Evolutionary conservation across 2,888 invertebrate species (phyloP).

Genomic region (Lithodes maja): DNA sequence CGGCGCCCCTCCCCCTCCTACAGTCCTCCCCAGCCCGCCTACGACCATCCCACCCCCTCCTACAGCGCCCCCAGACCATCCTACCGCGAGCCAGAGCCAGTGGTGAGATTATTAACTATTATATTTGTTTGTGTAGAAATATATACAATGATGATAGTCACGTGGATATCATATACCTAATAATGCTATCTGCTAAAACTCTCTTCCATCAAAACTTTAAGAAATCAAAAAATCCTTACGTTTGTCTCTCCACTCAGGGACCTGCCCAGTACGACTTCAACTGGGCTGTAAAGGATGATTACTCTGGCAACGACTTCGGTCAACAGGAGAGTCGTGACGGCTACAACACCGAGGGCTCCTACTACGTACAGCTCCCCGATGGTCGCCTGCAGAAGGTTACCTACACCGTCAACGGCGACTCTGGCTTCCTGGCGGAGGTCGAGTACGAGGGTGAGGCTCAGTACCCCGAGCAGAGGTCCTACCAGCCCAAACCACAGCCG

Average conservation of each 20-base stretch:
- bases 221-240: too few relatives aligned
- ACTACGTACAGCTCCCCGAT: slow-evolving; percentile 44
- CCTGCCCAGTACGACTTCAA: slow-evolving; percentile 4
- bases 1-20: background rate
- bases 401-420: slow-evolving; percentile 60
- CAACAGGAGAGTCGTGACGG: slow-evolving; percentile 44
- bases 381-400: slow-evolving; percentile 50
- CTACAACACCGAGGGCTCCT: slow-evolving; percentile 47
- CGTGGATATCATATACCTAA: too few relatives aligned
- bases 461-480: background rate
- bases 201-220: too few relatives aligned
- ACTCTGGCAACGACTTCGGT: slow-evolving; percentile 46
- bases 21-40: slow-evolving; percentile 17
- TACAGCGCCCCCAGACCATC: slow-evolving; percentile 41
- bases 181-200: too few relatives aligned
- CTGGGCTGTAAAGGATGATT: slow-evolving; percentile 12
- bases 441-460: slow-evolving; percentile 68
- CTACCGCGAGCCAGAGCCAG: slow-evolving; percentile 36
- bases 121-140: too few relatives aligned
- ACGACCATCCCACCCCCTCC: slow-evolving; percentile 38
- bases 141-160: too few relatives aligned
- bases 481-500: background rate
- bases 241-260: background rate
- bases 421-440: slow-evolving; percentile 70
- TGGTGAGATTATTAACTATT: slow-evolving; percentile 9